These are phyloP conservation scores for Ceraclea dissimilis DNA, from an alignment of 2,888 invertebrate genomes.

Conservation along the genomic window DNA sequence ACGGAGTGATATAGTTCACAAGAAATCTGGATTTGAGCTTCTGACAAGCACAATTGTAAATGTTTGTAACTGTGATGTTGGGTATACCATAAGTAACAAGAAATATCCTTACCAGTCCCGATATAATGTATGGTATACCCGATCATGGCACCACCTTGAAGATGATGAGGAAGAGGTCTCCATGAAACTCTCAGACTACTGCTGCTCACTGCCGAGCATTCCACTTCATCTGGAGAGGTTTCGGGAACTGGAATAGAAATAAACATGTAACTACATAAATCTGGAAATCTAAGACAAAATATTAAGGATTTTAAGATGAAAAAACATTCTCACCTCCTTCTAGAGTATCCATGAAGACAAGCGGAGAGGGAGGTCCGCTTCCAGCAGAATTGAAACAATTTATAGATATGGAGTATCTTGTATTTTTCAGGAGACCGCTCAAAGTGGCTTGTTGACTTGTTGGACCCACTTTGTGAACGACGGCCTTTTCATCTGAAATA, in stretches of 20 bases:
- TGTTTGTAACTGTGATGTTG: too few relatives aligned
- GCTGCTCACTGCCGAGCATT: conserved; percentile 61
- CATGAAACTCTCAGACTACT: conserved; percentile 67
- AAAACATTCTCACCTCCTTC: conserved; percentile 72
- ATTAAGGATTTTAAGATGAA: too few relatives aligned
- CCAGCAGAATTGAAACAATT: conserved; percentile 78
- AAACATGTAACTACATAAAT: too few relatives aligned
- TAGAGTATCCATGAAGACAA: conserved; percentile 64
- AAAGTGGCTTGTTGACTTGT: conserved; percentile 52
- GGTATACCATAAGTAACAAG: too few relatives aligned
- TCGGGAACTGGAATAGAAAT: conserved; percentile 52
- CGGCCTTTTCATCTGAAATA: conserved; percentile 26
- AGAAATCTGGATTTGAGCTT: too few relatives aligned
- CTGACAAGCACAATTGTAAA: too few relatives aligned
- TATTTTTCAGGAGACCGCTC: conserved; percentile 60
- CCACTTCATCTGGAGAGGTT: conserved; percentile 58
- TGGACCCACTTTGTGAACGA: conserved; percentile 29
- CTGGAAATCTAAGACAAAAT: too few relatives aligned
- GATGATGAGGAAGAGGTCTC: conserved; percentile 57
- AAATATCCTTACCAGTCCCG: conserved; percentile 32
- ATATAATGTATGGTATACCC: conserved; percentile 77
- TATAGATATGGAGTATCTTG: conserved; percentile 69
- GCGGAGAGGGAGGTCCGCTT: conserved; percentile 66
- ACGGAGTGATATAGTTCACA: too few relatives aligned
- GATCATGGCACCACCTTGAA: conserved; percentile 62